These are phyloP conservation scores for Aphelinus certus DNA, from an alignment of 1,140 invertebrate species.

Conservation along the genomic window DNA sequence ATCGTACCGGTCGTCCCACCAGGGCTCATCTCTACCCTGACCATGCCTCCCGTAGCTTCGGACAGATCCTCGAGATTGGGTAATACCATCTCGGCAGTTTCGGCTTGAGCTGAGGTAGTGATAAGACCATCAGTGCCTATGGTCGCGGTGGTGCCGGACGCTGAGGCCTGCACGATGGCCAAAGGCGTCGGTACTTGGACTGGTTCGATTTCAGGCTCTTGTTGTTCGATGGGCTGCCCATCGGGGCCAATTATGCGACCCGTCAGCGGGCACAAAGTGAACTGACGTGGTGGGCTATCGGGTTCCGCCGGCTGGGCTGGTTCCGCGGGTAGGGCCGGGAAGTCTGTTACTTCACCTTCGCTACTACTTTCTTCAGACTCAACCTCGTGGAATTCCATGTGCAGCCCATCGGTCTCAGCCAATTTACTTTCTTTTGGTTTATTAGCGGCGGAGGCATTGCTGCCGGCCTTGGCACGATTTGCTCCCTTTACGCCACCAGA, in stretches of 20 bases:
- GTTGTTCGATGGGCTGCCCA: slow-evolving; percentile 70
- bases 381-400: slow-evolving; percentile 65
- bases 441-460: slow-evolving; percentile 33
- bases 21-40: slow-evolving; percentile 74
- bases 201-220: slow-evolving; percentile 46
- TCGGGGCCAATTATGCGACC: slow-evolving; percentile 76
- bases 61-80: slow-evolving; percentile 58
- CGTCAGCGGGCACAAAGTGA: slow-evolving; percentile 75
- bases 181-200: slow-evolving; percentile 32
- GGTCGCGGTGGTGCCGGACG: slow-evolving; percentile 32
- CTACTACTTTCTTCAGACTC: slow-evolving; percentile 67
- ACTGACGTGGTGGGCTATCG: slow-evolving; percentile 73
- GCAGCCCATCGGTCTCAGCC: slow-evolving; percentile 62
- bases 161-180: slow-evolving; percentile 33
- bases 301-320: slow-evolving; percentile 65
- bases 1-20: slow-evolving; percentile 73
- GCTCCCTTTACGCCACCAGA: slow-evolving; percentile 44
- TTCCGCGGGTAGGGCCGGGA: slow-evolving; percentile 69
- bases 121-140: slow-evolving; percentile 29
- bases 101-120: slow-evolving; percentile 5
- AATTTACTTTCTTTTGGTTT: slow-evolving; percentile 64
- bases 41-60: slow-evolving; percentile 73
- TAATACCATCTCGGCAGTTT: slow-evolving; percentile 53
- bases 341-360: slow-evolving; percentile 65
- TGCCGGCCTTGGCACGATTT: slow-evolving; percentile 48